These are phyloP conservation scores for Drosophila nigromelanica DNA, from an alignment of 1,140 invertebrate genomes.

Conservation along the genomic window DNA sequence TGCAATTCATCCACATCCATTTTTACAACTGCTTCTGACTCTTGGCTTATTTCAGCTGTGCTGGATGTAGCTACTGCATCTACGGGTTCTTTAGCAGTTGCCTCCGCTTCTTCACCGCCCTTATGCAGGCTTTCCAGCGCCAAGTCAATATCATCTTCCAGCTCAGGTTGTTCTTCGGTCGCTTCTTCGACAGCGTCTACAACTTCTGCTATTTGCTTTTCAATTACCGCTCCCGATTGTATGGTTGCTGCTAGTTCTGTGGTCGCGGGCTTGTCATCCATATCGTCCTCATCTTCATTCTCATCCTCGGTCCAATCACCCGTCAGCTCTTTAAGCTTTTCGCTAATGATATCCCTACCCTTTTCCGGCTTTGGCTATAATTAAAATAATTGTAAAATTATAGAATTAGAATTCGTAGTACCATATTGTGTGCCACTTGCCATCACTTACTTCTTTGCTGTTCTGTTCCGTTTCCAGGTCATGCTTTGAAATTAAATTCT, in stretches of 20 bases:
- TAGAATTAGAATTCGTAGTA: neutral
- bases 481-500: conserved; percentile 75
- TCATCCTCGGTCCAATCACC: conserved; percentile 83
- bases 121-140: conserved; percentile 71
- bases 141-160: conserved; percentile 76
- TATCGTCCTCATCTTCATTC: conserved; percentile 70
- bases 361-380: conserved; percentile 63
- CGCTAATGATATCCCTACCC: conserved; percentile 73
- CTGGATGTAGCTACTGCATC: conserved; percentile 27
- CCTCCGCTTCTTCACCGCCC: conserved; percentile 39
- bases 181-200: conserved; percentile 25
- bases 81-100: neutral
- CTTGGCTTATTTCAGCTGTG: conserved; percentile 16
- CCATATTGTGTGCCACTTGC: neutral
- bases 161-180: conserved; percentile 20
- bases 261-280: conserved; percentile 39
- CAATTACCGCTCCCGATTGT: conserved; percentile 25
- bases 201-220: conserved; percentile 27
- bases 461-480: conserved; percentile 66
- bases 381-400: neutral
- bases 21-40: conserved; percentile 17
- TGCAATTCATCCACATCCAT: conserved; percentile 26
- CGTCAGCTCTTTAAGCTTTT: conserved; percentile 80
- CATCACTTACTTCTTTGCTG: conserved; percentile 64
- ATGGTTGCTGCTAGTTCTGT: conserved; percentile 27